Evolutionary conservation across 2,113 vertebrate species (phyloP), one percentile per base, ranked within the genome.

Genomic region (Cariama cristata): DNA sequence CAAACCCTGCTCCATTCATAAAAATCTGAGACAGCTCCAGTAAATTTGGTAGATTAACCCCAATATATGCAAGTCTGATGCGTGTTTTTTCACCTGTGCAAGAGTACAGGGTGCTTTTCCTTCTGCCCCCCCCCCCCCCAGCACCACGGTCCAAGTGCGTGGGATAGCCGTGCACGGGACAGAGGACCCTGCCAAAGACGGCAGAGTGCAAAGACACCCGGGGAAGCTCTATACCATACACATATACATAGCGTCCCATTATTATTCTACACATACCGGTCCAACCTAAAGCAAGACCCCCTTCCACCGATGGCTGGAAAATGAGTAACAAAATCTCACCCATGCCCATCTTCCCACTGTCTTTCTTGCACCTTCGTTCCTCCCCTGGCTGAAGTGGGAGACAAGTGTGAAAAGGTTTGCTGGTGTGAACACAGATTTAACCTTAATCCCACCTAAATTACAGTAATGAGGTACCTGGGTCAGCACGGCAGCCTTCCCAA

Each of bases 141-240:
- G 26, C 67, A 45, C 7, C 50, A 17, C 11, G 0, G 1, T 52
- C 32, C 1, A 0, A 55, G 64, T 1, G 1, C 0, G 0, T 32
- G 45, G 63, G 49, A 35, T 0, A 11, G 24, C 24, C 42, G 9
- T 2, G 8, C 12, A 4, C 0, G 7, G 28, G 26, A 45, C 8
- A 42, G 27, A 30, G 24, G 2, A 9, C 26, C 62, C 33, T 69
- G 35, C 11, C 23, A 28, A 35, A 59, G 47, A 6, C 9, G 6
- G 24, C 23, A 44, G 47, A 14, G 15, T 40, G 32, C 27, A 68
- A 44, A 63, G 73, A 8, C 4, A 24, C 27, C 30, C 6, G 0
- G 20, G 32, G 22, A 45, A 79, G 5, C 17, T 32, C 62, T 23
- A 0, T 3, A 52, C 42, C 15, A 13, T 4, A 8, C 8, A 26